Conservation (phyloP, 2,797 vertebrate genomes). For the Chelonia mydas region DNA sequence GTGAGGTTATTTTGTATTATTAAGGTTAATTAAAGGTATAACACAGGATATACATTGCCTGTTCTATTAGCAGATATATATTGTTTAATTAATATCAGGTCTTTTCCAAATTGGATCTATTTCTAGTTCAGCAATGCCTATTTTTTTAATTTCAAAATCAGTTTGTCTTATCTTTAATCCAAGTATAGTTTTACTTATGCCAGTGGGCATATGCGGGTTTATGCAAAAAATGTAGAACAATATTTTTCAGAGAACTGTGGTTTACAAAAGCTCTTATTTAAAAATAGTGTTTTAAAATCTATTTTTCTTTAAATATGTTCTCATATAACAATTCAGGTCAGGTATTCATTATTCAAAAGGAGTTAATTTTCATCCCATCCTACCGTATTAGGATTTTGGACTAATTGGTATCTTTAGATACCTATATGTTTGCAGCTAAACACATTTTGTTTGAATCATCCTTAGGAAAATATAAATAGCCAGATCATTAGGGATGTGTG, state of each 20-base stretch:
- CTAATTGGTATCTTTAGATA: background rate
- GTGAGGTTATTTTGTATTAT: background rate
- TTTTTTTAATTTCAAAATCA: background rate
- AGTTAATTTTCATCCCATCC: background rate
- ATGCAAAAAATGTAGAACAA: background rate
- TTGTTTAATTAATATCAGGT: background rate
- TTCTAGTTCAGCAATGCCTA: background rate
- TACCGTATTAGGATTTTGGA: background rate
- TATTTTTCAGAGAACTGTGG: background rate
- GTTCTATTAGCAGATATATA: background rate
- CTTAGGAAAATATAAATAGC: background rate
- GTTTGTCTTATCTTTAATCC: background rate
- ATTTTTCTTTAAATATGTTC: background rate
- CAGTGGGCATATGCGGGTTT: background rate
- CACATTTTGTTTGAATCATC: background rate
- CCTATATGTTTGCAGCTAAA: background rate
- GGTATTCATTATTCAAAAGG: background rate
- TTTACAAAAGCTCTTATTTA: background rate
- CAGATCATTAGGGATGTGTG: background rate
- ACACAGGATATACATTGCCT: background rate
- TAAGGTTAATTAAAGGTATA: constrained; percentile 13
- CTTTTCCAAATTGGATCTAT: background rate
- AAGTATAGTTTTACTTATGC: background rate
- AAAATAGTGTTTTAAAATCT: background rate
- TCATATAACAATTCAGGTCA: background rate